A percentile compares a stretch with the other conserved stretches of the same genome.
Evolutionary conservation across 2,888 invertebrate species (phyloP).

Genomic region (Trypoxylon attenuatum): DNA sequence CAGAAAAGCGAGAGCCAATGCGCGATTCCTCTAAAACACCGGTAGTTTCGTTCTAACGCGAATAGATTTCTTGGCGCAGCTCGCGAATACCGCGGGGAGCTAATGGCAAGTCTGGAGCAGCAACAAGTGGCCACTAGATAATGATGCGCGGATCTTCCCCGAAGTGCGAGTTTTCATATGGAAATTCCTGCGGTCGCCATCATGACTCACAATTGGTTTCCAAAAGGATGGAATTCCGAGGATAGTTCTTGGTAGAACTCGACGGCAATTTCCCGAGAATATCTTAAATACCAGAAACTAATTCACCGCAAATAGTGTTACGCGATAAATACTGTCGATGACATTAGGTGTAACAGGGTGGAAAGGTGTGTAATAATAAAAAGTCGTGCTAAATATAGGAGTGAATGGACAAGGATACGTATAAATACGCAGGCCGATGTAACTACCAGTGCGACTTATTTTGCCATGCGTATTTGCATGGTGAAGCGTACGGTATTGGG

Average conservation of each 20-base stretch:
- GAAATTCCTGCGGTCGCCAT: neutral
- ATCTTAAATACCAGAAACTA: no score
- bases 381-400: slow-evolving; percentile 64
- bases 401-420: slow-evolving; percentile 59
- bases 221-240: no score
- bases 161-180: neutral
- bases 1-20: neutral
- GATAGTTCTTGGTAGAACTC: no score
- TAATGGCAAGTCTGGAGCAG: slow-evolving; percentile 12
- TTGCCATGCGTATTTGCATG: slow-evolving; percentile 12
- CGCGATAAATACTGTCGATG: slow-evolving; percentile 2
- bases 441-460: slow-evolving; percentile 5
- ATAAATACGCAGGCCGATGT: slow-evolving; percentile 5
- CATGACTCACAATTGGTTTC: no score
- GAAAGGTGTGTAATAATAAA: slow-evolving; percentile 53
- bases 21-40: no score
- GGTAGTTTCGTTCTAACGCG: no score
- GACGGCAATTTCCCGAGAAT: no score
- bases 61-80: no score
- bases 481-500: neutral
- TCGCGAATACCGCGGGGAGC: no score
- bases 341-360: no score
- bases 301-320: neutral
- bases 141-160: slow-evolving; percentile 2
- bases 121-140: slow-evolving; percentile 50